Evolutionary conservation across 2,888 invertebrate species (phyloP), one percentile per base, ranked within the genome.

Genomic region (Caenorhabditis becei): DNA sequence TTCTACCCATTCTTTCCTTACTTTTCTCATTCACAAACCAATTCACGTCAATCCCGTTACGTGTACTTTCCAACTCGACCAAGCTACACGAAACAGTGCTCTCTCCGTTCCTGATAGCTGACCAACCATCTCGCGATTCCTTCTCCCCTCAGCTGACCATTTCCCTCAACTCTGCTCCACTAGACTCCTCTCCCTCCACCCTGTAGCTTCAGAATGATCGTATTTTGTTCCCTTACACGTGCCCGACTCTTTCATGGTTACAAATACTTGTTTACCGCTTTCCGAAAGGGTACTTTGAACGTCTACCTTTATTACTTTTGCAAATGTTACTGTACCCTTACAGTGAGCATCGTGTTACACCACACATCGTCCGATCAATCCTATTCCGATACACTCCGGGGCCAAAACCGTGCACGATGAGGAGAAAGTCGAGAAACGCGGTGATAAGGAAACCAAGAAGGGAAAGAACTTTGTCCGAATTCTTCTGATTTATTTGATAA

Each of bases 401-500:
- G 16, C 41, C 16, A 35, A 35, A 5, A 14, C n/a, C n/a, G n/a
- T n/a, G n/a, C n/a, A n/a, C n/a, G n/a, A n/a, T n/a, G n/a, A n/a
- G 44, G 71, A 24, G 47, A 71, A 71, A 71, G 71, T 54, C 62
- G 23, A 62, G 28, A 71, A 54, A 61, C 18, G 23, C 23, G 49
- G 44, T 23, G 59, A 74, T 71, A 71, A 71, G 71, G 56, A 41
- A 51, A 8, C 23, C 16, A 10, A 16, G 44, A 62, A 71, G 23
- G 7, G 18, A 24, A 18, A 74, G 66, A 74, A 74, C 74, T 74
- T 74, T 74, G 74, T 66, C 74, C 74, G 74, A 74, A 66, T 65
- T 65, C 49, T 35, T 58, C 58, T 66, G 74, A 74, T 74, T 74
- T 74, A 66, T 74, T 74, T 51, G 74, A 74, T 66, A 74, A 71